These are phyloP conservation scores for Drosophila mauritiana DNA, from an alignment of 1,140 invertebrate species.

Conservation along the genomic window DNA sequence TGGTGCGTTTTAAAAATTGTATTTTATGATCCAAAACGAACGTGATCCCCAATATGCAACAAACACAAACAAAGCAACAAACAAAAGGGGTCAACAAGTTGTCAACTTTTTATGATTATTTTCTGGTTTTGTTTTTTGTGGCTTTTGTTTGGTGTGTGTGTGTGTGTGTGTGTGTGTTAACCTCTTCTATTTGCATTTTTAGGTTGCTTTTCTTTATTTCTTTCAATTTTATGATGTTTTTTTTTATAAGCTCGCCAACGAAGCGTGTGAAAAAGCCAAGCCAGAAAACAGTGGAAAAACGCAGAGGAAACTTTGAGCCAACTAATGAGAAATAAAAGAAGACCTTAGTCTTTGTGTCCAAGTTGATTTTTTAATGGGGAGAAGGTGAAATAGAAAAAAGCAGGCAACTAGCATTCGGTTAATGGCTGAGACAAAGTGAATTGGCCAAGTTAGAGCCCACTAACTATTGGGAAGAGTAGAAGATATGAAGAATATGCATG, in stretches of 20 bases:
- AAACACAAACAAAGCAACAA: background rate
- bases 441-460: constrained; percentile 7
- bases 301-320: constrained; percentile 20
- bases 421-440: constrained; percentile 23
- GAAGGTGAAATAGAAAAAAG: constrained; percentile 13
- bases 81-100: constrained; percentile 54
- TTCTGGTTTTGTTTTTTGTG: constrained; percentile 18
- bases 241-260: constrained; percentile 34
- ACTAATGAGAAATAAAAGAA: constrained; percentile 31
- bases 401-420: constrained; percentile 18
- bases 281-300: constrained; percentile 27
- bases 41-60: constrained; percentile 42
- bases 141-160: constrained; percentile 14
- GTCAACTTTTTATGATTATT: constrained; percentile 49
- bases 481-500: background rate
- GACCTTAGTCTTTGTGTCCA: constrained; percentile 4
- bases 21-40: constrained; percentile 41
- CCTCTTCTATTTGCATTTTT: constrained; percentile 39
- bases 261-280: constrained; percentile 41
- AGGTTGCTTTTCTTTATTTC: constrained; percentile 33
- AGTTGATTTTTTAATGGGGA: constrained; percentile 16
- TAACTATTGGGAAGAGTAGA: constrained; percentile 3
- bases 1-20: constrained; percentile 18
- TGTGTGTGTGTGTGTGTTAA: constrained; percentile 18
- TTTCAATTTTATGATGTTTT: constrained; percentile 20